Evolutionary conservation across 2,797 vertebrate genomes (phyloP).

Genomic region (Liasis olivaceus): DNA sequence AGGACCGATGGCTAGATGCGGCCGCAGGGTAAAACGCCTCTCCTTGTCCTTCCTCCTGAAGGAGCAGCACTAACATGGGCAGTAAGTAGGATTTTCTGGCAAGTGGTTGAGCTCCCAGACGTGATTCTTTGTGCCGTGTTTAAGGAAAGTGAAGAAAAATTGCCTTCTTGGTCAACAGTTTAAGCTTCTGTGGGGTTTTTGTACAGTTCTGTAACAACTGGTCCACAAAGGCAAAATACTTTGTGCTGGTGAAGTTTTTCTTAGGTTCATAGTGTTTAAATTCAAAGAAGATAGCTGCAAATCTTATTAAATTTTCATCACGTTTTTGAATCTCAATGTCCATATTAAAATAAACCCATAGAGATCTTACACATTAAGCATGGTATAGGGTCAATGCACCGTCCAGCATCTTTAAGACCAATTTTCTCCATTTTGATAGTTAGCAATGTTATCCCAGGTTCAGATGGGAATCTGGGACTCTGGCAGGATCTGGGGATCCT

Average conservation of each 20-base stretch:
- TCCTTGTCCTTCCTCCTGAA: constrained; percentile 30
- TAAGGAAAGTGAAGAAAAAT: constrained; percentile 98
- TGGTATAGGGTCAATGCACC: constrained; percentile 99
- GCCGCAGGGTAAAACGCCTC: constrained; percentile 46
- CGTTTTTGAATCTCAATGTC: constrained; percentile 98
- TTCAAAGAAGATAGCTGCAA: constrained; percentile 99
- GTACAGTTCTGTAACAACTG: constrained; percentile 96
- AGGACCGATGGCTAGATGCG: constrained; percentile 37
- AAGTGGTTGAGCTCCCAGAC: constrained; percentile 61
- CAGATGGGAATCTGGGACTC: constrained; percentile 88
- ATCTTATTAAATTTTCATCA: constrained; percentile 94
- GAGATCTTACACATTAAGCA: constrained; percentile 93
- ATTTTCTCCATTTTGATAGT: constrained; percentile 96
- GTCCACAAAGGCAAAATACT: constrained; percentile 98
- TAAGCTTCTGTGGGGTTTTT: constrained; percentile 98
- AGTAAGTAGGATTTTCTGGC: constrained; percentile 51
- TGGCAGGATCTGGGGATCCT: no score
- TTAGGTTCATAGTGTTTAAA: constrained; percentile 99
- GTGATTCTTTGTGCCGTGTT: constrained; percentile 92
- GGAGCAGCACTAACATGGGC: constrained; percentile 56
- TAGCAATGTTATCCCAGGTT: constrained; percentile 93
- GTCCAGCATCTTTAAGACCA: constrained; percentile 95
- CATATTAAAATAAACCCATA: constrained; percentile 92
- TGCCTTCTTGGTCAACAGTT: constrained; percentile 97
- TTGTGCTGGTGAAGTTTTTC: constrained; percentile 97